These are phyloP conservation scores for Pyxicephalus adspersus DNA, from an alignment of 2,113 vertebrate genomes.

Conservation along the genomic window DNA sequence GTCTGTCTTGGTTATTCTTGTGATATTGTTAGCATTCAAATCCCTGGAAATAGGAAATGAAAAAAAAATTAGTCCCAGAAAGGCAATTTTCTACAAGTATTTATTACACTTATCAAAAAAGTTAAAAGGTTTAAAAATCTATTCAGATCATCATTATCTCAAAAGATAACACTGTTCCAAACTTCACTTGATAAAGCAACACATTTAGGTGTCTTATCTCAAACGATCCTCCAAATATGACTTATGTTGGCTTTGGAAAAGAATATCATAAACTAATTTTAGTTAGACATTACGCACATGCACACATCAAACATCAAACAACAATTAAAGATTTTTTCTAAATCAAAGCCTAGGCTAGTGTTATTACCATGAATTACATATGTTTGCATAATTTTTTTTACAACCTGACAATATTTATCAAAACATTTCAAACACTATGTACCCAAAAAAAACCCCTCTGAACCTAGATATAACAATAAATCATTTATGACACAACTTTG, in stretches of 20 bases:
- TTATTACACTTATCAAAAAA: constrained; percentile 39
- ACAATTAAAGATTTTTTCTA: not conserved
- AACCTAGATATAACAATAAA: not conserved
- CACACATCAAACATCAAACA: not conserved
- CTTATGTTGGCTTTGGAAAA: constrained; percentile 47
- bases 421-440: not conserved
- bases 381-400: constrained; percentile 34
- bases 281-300: constrained; percentile 34
- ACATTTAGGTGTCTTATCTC: constrained; percentile 6
- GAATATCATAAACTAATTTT: constrained; percentile 47
- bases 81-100: not conserved
- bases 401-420: not conserved
- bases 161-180: not conserved
- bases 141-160: not conserved
- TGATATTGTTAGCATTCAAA: constrained; percentile 98
- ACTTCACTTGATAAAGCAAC: constrained; percentile 48
- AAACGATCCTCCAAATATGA: constrained; percentile 26
- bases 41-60: constrained; percentile 79
- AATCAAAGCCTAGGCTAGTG: not conserved
- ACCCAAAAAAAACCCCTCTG: not conserved
- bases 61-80: constrained; percentile 58
- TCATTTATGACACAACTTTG: not conserved
- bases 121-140: constrained; percentile 1
- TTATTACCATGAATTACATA: not conserved
- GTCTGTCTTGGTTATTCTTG: constrained; percentile 93